phyloP scores from a whole-genome alignment of 2,888 invertebrate genomes.

The Meloe dianella region DNA sequence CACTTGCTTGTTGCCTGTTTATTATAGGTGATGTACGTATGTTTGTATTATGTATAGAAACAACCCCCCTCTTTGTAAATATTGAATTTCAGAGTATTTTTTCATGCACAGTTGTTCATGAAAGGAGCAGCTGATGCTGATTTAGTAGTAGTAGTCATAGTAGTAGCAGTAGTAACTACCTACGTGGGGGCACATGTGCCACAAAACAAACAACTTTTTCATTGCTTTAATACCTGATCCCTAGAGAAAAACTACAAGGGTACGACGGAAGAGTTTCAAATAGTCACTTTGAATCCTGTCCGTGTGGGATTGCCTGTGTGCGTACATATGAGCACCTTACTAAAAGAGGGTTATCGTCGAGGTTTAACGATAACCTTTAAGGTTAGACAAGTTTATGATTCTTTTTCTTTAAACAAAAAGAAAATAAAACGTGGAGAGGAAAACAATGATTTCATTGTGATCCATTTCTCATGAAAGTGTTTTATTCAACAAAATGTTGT shows the following conservation, averaged over 20 bases:
- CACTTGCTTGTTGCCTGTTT: constrained; percentile 4
- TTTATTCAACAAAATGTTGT: neutral
- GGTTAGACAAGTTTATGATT: constrained; percentile 6
- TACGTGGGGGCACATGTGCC: constrained; percentile 45
- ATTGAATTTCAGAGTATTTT: constrained; percentile 41
- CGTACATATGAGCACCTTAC: neutral
- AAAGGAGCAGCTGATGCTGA: constrained; percentile 48
- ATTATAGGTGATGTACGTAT: constrained; percentile 20
- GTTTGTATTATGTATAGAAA: constrained; percentile 12
- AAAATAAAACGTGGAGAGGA: neutral
- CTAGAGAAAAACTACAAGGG: constrained; percentile 22
- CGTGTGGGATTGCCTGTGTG: neutral
- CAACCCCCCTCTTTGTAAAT: constrained; percentile 37
- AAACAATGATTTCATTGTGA: neutral
- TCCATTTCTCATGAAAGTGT: neutral
- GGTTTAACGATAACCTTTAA: constrained; percentile 9
- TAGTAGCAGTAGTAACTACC: constrained; percentile 33
- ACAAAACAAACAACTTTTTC: constrained; percentile 51
- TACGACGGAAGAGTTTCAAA: constrained; percentile 1
- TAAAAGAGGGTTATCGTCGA: constrained; percentile 9
- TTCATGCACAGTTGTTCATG: constrained; percentile 45
- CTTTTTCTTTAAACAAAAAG: neutral
- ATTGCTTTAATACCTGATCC: constrained; percentile 49
- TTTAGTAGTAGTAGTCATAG: constrained; percentile 33
- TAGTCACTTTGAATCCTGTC: neutral